Base-by-base conservation (phyloP, 2,797 vertebrate species). In the Phrynocephalus forsythii region DNA sequence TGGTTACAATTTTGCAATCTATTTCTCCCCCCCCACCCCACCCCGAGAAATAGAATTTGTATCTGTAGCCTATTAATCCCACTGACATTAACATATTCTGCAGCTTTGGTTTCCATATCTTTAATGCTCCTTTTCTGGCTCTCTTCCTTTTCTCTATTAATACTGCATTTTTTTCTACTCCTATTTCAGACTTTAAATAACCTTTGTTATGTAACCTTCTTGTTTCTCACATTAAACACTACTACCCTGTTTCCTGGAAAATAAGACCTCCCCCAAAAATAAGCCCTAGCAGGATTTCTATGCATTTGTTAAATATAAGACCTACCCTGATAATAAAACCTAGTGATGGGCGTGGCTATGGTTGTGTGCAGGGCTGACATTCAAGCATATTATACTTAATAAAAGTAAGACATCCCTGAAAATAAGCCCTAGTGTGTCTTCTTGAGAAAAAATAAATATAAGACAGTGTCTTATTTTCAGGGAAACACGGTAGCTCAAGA, bases 51-150 rank as follows among this genome's bases (percentile, higher is more conserved):
- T 44, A 44, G 66, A 50, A 87, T 88, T 88, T 92, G 26, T 91
- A 83, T 86, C 63, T 84, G 52, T 52, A 76, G 77, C 0, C 0
- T 71, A 81, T 66, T 92, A 94, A 94, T 95, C 84, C 83, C 83
- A 91, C 0, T 90, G 86, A 89, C 86, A 89, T 91, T 85, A 92
- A 78, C 63, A 85, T 93, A 90, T 78, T 92, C 77, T 68, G 60
- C 87, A 60, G 89, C 82, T 92, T 92, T 90, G 90, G 71, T 86
- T 90, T 77, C 88, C 30, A 93, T 92, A 92, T 88, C 86, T 93
- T 89, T 90, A 92, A 90, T 88, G 87, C 79, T 84, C 88, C 44
- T 81, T 85, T 83, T 90, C 87, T 92, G 77, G 4, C 89, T 88
- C 88, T 81, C 80, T 82, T 94, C 86, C 92, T 83, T 93, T 89